Conservation (phyloP, 1,140 invertebrate species). For the Matsumurasca onukii region DNA sequence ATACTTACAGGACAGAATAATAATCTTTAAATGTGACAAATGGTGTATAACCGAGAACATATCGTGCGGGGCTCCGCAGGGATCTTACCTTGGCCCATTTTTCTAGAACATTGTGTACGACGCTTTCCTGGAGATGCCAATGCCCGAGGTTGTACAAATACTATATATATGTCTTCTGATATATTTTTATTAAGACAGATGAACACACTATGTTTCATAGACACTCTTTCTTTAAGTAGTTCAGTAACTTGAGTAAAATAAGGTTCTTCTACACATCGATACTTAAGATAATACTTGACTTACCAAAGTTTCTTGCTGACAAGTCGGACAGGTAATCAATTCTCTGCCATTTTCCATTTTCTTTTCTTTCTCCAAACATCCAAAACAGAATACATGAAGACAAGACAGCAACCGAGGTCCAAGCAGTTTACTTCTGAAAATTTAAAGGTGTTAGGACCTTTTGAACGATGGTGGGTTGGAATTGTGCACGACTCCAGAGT, state of each 20-base stretch:
- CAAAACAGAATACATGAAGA: conserved; percentile 90
- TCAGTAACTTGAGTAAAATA: too few species aligned
- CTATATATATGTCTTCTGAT: too few species aligned
- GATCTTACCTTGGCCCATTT: background rate
- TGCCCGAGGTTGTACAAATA: background rate
- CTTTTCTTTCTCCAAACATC: conserved; percentile 79
- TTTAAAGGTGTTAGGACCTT: too few species aligned
- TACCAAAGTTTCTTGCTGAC: conserved; percentile 80
- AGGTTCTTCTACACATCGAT: too few species aligned
- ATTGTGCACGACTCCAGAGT: too few species aligned
- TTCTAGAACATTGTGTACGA: background rate
- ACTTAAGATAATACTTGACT: conserved; percentile 34
- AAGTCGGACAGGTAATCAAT: conserved; percentile 65
- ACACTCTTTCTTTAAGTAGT: too few species aligned
- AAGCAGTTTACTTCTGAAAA: conserved; percentile 67
- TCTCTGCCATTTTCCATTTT: conserved; percentile 63
- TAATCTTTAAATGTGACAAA: background rate
- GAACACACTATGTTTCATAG: too few species aligned
- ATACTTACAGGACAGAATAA: background rate
- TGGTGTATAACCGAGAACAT: background rate
- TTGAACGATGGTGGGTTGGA: too few species aligned
- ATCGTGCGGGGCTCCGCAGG: background rate
- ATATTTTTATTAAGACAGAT: too few species aligned
- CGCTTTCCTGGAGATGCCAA: background rate
- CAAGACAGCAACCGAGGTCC: conserved; percentile 85